Evolutionary conservation across 2,888 invertebrate species (phyloP).

Genomic region (Drosophila borealis): DNA sequence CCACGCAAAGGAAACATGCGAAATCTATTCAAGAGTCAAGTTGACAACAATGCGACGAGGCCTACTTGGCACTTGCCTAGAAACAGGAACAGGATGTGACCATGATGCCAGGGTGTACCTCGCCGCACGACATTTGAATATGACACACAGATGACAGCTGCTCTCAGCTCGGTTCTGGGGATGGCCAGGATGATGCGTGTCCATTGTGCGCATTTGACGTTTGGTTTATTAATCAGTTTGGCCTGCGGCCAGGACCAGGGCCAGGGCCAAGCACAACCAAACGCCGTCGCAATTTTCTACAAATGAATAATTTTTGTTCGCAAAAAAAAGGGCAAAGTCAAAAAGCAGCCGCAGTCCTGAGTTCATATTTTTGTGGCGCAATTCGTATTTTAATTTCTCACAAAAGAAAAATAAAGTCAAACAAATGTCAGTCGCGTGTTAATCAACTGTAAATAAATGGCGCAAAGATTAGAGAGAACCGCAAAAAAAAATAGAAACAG

Average conservation of each 20-base stretch:
- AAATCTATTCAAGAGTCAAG: constrained; percentile 74
- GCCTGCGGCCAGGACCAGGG: constrained; percentile 70
- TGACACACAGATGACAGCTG: constrained; percentile 84
- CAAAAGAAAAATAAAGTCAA: constrained; percentile 75
- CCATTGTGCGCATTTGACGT: constrained; percentile 83
- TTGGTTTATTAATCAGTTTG: constrained; percentile 85
- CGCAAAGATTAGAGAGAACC: constrained; percentile 83
- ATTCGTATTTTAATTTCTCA: constrained; percentile 72
- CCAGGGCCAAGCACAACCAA: constrained; percentile 52
- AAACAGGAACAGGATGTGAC: constrained; percentile 73
- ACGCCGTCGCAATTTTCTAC: constrained; percentile 70
- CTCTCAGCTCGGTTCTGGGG: constrained; percentile 52
- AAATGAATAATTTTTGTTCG: constrained; percentile 77
- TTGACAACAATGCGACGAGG: constrained; percentile 75
- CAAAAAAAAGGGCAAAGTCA: constrained; percentile 54
- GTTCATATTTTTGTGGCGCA: constrained; percentile 51
- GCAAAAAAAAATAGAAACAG: constrained; percentile 41
- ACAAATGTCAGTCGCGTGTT: constrained; percentile 84
- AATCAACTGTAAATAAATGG: constrained; percentile 85
- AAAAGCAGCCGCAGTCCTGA: constrained; percentile 45
- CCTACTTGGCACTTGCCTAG: constrained; percentile 66
- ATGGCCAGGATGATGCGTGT: constrained; percentile 57
- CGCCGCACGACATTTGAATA: constrained; percentile 68
- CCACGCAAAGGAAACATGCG: constrained; percentile 39
- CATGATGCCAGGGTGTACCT: constrained; percentile 30